A percentile compares a stretch with the other conserved stretches of the same genome.
Conservation (phyloP, 2,113 vertebrate species). For the Neoarius graeffei region DNA sequence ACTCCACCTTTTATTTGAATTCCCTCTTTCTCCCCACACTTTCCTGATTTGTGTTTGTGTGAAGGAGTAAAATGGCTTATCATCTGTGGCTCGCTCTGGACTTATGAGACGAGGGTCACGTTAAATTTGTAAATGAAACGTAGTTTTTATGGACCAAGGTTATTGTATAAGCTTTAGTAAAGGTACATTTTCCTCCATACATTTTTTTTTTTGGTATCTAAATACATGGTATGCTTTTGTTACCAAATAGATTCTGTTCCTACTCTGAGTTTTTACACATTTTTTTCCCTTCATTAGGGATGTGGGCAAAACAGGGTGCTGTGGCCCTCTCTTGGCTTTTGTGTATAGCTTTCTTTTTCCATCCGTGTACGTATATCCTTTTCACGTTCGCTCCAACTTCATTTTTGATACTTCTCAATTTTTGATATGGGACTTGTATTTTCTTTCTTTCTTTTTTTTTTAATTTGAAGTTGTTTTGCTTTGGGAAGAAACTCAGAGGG, state of each 20-base stretch:
- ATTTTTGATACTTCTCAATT: conserved; percentile 65
- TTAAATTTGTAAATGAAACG: conserved; percentile 80
- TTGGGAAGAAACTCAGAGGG: conserved; percentile 88
- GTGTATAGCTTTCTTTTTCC: conserved; percentile 79
- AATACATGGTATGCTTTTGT: conserved; percentile 97
- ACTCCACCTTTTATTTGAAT: conserved; percentile 2
- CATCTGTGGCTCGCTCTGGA: conserved; percentile 72
- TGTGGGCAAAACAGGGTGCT: conserved; percentile 78
- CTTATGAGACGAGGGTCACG: conserved; percentile 79
- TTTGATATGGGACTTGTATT: conserved; percentile 68
- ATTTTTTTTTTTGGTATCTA: conserved; percentile 89
- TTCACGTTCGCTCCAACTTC: conserved; percentile 79
- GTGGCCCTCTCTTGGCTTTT: conserved; percentile 78
- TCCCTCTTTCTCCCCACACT: conserved; percentile 41
- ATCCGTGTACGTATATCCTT: conserved; percentile 67
- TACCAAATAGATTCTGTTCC: conserved; percentile 97
- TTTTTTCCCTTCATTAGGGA: conserved; percentile 63
- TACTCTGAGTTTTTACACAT: conserved; percentile 84
- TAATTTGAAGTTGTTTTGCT: conserved; percentile 77
- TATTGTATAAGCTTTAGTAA: conserved; percentile 99
- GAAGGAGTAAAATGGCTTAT: conserved; percentile 81
- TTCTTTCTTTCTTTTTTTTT: conserved; percentile 69
- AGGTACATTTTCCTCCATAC: conserved; percentile 99
- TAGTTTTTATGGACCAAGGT: conserved; percentile 99
- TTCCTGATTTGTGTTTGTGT: conserved; percentile 73